These are phyloP conservation scores for Lasioglossum oenotherae DNA, from an alignment of 2,888 invertebrate genomes.

Conservation along the genomic window DNA sequence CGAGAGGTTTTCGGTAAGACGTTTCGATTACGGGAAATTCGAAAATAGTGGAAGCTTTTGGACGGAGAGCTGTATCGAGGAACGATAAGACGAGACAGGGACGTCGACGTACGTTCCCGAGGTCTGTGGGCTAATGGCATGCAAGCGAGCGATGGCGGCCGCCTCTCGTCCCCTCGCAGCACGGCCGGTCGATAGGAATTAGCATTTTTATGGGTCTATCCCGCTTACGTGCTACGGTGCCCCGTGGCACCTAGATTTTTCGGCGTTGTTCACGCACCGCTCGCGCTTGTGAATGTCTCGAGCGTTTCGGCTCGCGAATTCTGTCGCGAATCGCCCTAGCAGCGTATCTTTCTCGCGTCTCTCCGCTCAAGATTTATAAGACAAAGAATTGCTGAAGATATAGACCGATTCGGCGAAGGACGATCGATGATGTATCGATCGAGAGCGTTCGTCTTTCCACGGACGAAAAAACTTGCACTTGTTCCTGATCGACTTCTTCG, in stretches of 20 bases:
- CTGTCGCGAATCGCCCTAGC: not conserved
- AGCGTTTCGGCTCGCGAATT: slow-evolving; percentile 37
- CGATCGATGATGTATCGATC: slow-evolving; percentile 63
- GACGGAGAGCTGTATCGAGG: not conserved
- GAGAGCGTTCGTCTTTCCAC: not conserved
- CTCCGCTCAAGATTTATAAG: not conserved
- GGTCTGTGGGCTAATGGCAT: slow-evolving; percentile 84
- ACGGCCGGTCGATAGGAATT: slow-evolving; percentile 83
- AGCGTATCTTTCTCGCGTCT: not conserved
- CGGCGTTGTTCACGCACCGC: slow-evolving; percentile 77
- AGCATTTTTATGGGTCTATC: slow-evolving; percentile 85
- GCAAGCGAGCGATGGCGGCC: slow-evolving; percentile 78
- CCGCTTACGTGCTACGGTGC: slow-evolving; percentile 81
- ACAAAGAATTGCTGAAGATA: not conserved
- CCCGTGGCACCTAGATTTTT: slow-evolving; percentile 81
- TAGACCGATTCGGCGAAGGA: slow-evolving; percentile 16
- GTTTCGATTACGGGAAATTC: not conserved
- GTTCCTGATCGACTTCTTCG: slow-evolving; percentile 56
- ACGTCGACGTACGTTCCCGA: slow-evolving; percentile 73
- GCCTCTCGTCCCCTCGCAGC: slow-evolving; percentile 61
- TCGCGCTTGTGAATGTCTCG: slow-evolving; percentile 50
- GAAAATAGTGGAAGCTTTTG: not conserved
- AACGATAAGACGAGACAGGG: not conserved
- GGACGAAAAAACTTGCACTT: slow-evolving; percentile 60
- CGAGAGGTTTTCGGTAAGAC: not conserved